Evolutionary conservation across 2,888 invertebrate species (phyloP).

Genomic region (Spisula subtruncata): DNA sequence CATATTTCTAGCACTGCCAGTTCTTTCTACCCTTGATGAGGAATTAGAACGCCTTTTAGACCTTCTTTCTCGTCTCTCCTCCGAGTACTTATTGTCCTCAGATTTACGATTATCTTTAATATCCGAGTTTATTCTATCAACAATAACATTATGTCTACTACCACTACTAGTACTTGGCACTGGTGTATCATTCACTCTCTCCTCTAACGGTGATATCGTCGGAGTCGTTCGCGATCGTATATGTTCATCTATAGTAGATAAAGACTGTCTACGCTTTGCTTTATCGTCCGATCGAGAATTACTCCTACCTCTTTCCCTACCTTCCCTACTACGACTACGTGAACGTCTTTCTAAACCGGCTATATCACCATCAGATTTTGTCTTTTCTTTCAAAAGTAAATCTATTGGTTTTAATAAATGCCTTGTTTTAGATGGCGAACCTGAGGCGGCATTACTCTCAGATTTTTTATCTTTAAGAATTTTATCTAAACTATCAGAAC

Average conservation of each 20-base stretch:
- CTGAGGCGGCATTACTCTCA: slow-evolving; percentile 52
- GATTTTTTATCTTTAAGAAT: slow-evolving; percentile 69
- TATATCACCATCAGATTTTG: slow-evolving; percentile 72
- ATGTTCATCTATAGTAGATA: slow-evolving; percentile 72
- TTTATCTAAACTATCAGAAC: slow-evolving; percentile 72
- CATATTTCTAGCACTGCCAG: slow-evolving; percentile 56
- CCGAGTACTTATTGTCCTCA: slow-evolving; percentile 52
- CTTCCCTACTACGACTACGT: slow-evolving; percentile 64
- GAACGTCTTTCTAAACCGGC: slow-evolving; percentile 64
- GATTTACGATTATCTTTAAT: slow-evolving; percentile 41
- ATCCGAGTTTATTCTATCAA: slow-evolving; percentile 34
- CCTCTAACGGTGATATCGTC: slow-evolving; percentile 65
- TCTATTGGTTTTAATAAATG: slow-evolving; percentile 70
- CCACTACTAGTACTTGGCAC: slow-evolving; percentile 54
- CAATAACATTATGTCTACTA: slow-evolving; percentile 23
- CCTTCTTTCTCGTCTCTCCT: slow-evolving; percentile 49
- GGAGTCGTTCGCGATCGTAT: slow-evolving; percentile 58
- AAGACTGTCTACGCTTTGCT: slow-evolving; percentile 62
- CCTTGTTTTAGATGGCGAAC: slow-evolving; percentile 70
- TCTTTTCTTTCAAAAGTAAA: slow-evolving; percentile 65
- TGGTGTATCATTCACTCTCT: slow-evolving; percentile 52
- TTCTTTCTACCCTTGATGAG: slow-evolving; percentile 72
- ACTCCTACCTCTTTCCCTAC: slow-evolving; percentile 63
- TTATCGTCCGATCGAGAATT: slow-evolving; percentile 69
- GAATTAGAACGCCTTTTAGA: slow-evolving; percentile 76